These are phyloP conservation scores for Mizuhopecten yessoensis DNA, from an alignment of 1,140 invertebrate species.

Conservation along the genomic window DNA sequence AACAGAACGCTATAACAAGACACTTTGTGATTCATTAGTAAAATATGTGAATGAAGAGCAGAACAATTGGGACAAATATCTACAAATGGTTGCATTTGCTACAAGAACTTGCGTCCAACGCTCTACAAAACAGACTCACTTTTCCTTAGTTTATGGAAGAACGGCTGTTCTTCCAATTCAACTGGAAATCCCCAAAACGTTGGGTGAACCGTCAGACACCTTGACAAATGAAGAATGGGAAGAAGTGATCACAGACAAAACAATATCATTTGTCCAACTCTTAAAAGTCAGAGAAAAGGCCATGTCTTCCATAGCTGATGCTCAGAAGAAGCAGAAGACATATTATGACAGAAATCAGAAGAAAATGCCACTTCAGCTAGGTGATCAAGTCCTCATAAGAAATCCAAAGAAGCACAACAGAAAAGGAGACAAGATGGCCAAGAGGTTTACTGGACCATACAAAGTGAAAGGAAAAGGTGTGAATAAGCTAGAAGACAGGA, in stretches of 20 bases:
- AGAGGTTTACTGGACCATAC: slow-evolving; percentile 42
- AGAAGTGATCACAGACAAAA: background rate
- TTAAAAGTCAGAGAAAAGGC: background rate
- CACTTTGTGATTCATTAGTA: slow-evolving; percentile 32
- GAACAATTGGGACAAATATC: slow-evolving; percentile 51
- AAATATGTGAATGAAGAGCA: slow-evolving; percentile 56
- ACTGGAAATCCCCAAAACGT: slow-evolving; percentile 41
- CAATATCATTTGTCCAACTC: slow-evolving; percentile 42
- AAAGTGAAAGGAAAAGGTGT: slow-evolving; percentile 46
- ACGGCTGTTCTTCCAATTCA: background rate
- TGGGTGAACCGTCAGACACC: background rate
- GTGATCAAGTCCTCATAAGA: slow-evolving; percentile 42
- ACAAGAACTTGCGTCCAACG: slow-evolving; percentile 52
- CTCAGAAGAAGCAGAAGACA: slow-evolving; percentile 29
- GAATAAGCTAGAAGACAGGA: slow-evolving; percentile 28
- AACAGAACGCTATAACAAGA: slow-evolving; percentile 46
- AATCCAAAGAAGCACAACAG: slow-evolving; percentile 48
- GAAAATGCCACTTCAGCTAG: background rate
- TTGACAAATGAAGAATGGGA: background rate
- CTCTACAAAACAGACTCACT: slow-evolving; percentile 51
- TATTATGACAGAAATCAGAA: slow-evolving; percentile 51
- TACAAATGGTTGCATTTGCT: slow-evolving; percentile 55
- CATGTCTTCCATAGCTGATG: slow-evolving; percentile 25
- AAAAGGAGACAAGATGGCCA: slow-evolving; percentile 44
- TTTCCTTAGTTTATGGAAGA: slow-evolving; percentile 17